A percentile compares a stretch with the other conserved stretches of the same genome.
Evolutionary conservation across 2,888 invertebrate species (phyloP).

Genomic region (Dolichomitus sp.): DNA sequence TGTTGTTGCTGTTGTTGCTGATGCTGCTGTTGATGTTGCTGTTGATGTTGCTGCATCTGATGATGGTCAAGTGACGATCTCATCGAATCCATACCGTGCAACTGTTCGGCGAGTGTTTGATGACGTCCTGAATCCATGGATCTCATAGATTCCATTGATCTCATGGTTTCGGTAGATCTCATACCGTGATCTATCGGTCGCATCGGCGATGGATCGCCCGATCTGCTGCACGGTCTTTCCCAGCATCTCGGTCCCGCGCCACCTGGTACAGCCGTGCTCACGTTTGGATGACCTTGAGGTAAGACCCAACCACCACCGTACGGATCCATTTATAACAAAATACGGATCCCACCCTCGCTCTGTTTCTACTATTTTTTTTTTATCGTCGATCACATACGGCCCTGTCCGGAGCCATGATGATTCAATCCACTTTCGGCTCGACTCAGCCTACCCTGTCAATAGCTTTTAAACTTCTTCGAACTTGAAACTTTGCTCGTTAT

Average conservation of each 20-base stretch:
- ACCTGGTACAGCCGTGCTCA: conserved; percentile 47
- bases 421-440: conserved; percentile 18
- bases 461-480: conserved; percentile 16
- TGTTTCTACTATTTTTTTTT: conserved; percentile 29
- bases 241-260: conserved; percentile 78
- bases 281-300: conserved; percentile 78
- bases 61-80: conserved; percentile 67
- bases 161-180: conserved; percentile 82
- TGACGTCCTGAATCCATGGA: conserved; percentile 83
- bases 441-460: conserved; percentile 10
- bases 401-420: conserved; percentile 81
- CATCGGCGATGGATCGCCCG: conserved; percentile 84
- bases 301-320: conserved; percentile 86
- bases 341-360: conserved; percentile 12
- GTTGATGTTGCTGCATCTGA: conserved; percentile 61
- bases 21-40: conserved; percentile 44
- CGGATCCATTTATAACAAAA: conserved; percentile 85
- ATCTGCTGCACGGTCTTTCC: conserved; percentile 82
- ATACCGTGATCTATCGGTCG: conserved; percentile 82
- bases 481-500: conserved; percentile 10
- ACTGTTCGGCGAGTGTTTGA: conserved; percentile 73
- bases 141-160: conserved; percentile 85
- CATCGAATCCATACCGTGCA: conserved; percentile 65
- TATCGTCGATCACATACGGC: conserved; percentile 74
- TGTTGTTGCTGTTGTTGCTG: conserved; percentile 37